Conservation (phyloP, 2,113 vertebrate genomes). For the Nymphicus hollandicus region DNA sequence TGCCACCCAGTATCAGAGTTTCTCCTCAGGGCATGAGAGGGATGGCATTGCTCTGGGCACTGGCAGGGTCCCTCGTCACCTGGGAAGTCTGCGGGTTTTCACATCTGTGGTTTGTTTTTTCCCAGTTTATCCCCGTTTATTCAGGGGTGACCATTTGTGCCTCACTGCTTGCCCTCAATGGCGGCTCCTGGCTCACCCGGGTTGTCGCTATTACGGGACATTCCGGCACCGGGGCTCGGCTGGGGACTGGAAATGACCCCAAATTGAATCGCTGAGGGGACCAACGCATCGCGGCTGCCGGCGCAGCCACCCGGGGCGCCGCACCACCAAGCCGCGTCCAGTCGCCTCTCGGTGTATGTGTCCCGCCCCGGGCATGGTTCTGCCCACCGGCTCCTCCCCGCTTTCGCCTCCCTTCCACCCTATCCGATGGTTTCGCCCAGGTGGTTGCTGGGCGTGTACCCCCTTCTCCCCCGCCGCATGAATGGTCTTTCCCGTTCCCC, state of each 20-base stretch:
- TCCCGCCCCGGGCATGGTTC: not conserved
- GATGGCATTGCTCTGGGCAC: fast-evolving
- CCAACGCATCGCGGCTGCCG: not conserved
- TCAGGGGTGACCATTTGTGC: fast-evolving
- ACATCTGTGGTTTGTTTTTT: fast-evolving
- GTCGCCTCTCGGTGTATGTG: not conserved
- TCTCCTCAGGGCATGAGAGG: not conserved
- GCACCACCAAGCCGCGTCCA: not conserved
- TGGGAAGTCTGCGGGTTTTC: not conserved
- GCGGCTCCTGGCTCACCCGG: not conserved
- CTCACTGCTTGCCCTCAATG: not conserved
- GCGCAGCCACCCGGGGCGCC: not conserved
- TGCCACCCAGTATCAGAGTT: fast-evolving
- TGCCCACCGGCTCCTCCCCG: not conserved
- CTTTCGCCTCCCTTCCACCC: not conserved
- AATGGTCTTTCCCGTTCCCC: not conserved
- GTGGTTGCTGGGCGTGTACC: not conserved
- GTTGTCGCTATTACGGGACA: fast-evolving
- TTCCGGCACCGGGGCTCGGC: fast-evolving
- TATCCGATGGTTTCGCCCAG: not conserved
- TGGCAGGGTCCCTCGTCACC: not conserved
- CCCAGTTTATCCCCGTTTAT: not conserved
- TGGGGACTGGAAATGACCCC: not conserved
- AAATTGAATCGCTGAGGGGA: no score
- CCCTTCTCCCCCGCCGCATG: not conserved